These are phyloP conservation scores for Holacanthella duospinosa DNA, from an alignment of 2,888 invertebrate genomes.

Conservation along the genomic window DNA sequence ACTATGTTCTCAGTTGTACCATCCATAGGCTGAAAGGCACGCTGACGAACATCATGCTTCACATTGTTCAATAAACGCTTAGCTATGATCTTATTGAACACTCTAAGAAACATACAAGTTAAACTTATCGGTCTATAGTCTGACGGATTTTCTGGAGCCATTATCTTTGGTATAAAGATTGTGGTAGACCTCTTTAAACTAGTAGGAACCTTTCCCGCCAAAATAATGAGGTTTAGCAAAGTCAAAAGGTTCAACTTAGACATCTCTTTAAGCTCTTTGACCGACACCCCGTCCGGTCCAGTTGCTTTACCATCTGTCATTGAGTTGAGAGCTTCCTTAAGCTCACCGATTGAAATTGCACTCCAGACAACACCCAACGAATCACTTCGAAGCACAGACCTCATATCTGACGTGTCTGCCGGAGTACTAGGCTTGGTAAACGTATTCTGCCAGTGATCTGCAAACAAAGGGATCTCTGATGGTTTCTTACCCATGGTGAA, in stretches of 20 bases:
- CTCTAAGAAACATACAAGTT: background rate
- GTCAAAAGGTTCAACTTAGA: background rate
- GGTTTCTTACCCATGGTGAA: background rate
- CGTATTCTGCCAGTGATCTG: background rate
- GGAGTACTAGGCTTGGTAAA: background rate
- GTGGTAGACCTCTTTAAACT: background rate
- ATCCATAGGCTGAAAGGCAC: background rate
- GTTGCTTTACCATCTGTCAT: background rate
- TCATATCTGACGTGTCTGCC: background rate
- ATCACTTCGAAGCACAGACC: background rate
- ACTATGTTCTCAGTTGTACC: background rate
- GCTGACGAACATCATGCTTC: background rate
- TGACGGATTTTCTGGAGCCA: background rate
- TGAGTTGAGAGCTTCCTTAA: background rate
- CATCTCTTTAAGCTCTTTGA: background rate
- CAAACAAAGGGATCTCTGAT: background rate
- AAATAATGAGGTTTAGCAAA: too few species aligned
- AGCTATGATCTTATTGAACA: background rate
- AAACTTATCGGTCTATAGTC: background rate
- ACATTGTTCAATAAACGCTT: background rate
- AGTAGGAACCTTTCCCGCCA: background rate
- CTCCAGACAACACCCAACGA: background rate
- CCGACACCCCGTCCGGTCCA: background rate
- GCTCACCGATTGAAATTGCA: background rate
- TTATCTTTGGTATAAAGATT: background rate